phyloP scores from a whole-genome alignment of 2,113 vertebrate species.

The Otolemur garnettii region DNA sequence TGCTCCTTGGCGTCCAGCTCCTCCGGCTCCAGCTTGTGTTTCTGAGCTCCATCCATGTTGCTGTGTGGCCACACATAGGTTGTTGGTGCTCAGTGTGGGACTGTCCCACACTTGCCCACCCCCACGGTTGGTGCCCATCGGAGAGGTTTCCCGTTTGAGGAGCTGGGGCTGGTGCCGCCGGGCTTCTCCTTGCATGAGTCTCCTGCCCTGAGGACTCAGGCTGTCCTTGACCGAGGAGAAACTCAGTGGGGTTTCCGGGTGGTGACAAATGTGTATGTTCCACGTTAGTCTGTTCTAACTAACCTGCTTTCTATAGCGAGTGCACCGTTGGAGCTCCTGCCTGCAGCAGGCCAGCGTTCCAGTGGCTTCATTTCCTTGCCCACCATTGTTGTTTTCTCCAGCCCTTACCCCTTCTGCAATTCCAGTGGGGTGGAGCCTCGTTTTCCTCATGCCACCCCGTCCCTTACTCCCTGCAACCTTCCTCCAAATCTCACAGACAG shows the following conservation, averaged over 20 bases:
- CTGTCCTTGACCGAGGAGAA: neutral
- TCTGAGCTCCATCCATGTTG: accelerated
- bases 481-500: neutral
- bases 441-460: accelerated
- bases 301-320: neutral
- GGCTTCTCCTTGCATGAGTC: accelerated
- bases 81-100: too few relatives aligned
- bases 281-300: neutral
- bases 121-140: accelerated
- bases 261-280: neutral
- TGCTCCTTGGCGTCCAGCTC: neutral
- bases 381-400: neutral
- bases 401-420: neutral
- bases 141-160: neutral
- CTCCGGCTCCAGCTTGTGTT: neutral
- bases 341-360: neutral
- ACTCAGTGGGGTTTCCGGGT: neutral
- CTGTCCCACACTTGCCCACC: accelerated
- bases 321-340: neutral
- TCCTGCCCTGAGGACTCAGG: neutral
- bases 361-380: neutral
- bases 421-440: accelerated
- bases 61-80: neutral
- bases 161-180: accelerated
- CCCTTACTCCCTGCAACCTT: accelerated